Evolutionary conservation across 2,797 vertebrate genomes (phyloP), one percentile per base, ranked within the genome.

Genomic region (Huso huso): DNA sequence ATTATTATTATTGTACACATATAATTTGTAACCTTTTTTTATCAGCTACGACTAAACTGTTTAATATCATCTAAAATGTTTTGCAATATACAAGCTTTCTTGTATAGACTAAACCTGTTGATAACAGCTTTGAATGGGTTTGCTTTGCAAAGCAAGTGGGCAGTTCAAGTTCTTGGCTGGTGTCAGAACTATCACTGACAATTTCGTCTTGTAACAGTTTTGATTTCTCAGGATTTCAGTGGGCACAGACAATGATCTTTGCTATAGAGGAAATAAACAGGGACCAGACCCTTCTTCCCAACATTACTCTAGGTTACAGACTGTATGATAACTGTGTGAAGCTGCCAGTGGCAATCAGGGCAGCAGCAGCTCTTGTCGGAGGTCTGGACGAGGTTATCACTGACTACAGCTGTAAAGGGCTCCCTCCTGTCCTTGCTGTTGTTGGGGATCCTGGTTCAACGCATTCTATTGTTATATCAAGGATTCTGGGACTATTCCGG

Each of bases 221-320:
- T 64, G 79, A 79, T 68, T 68, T 79, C 57, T 74, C 77, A 50
- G 75, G 74, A 0, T 77, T 82, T 48, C 82, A 79, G 60, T 78
- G 74, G 78, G 69, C 78, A 65, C 81, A 84, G 73, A 73, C 78
- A 8, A 83, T 84, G 82, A 71, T 82, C 10, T 82, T 78, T 71
- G 73, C 82, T 65, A 81, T 81, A 61, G 77, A 82, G 23, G 75
- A 82, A 73, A 81, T 84, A 65, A 84, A 84, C 71, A 68, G 63
- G 62, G 72, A 77, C 70, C 73, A 75, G 10, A 9, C 18, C 5
- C 71, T 84, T 52, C 72, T 84, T 15, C 82, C 82, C 58, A 82
- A 84, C 66, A 66, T 84, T 48, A 83, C 79, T 1, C 70, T 84
- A 69, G 82, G 82, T 57, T 83, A 84, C 69, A 77, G 74, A 62